Conservation (phyloP, 1,140 invertebrate species). For the Macrostomum lignano region DNA sequence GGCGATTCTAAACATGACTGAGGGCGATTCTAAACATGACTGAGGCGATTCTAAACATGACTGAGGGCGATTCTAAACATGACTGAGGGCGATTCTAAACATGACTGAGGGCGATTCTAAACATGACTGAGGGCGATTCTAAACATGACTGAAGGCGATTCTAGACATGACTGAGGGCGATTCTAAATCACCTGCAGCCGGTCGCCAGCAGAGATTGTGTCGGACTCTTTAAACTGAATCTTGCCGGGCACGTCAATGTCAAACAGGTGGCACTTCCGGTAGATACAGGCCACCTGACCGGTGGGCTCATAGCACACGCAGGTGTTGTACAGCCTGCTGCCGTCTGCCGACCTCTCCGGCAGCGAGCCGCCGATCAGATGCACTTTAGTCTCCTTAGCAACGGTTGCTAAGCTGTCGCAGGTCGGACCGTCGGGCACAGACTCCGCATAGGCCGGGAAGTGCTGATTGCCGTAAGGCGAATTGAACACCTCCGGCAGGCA, state of each 20-base stretch:
- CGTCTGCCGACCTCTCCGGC: slow-evolving; percentile 43
- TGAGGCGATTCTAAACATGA: too few relatives aligned
- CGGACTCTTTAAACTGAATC: slow-evolving; percentile 66
- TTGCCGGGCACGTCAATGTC: slow-evolving; percentile 66
- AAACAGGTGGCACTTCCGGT: slow-evolving; percentile 51
- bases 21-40: too few relatives aligned
- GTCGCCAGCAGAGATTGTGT: slow-evolving; percentile 45
- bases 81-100: too few relatives aligned
- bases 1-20: too few relatives aligned
- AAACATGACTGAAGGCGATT: too few relatives aligned
- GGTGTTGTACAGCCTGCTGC: slow-evolving; percentile 57
- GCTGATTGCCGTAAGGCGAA: slow-evolving; percentile 60
- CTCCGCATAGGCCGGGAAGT: slow-evolving; percentile 59
- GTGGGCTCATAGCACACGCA: slow-evolving; percentile 53
- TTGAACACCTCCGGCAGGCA: slow-evolving; percentile 54
- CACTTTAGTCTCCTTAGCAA: slow-evolving; percentile 45
- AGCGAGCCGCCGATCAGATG: slow-evolving; percentile 58
- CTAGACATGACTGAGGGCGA: too few relatives aligned
- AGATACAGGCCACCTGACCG: slow-evolving; percentile 37
- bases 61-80: too few relatives aligned
- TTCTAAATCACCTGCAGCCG: too few relatives aligned
- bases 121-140: too few relatives aligned
- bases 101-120: too few relatives aligned
- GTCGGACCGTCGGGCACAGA: slow-evolving; percentile 38
- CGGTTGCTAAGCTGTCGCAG: slow-evolving; percentile 9